These are phyloP conservation scores for Epizoanthus illoricatus DNA, from an alignment of 92 coral and sea anemone species.

Conservation along the genomic window DNA sequence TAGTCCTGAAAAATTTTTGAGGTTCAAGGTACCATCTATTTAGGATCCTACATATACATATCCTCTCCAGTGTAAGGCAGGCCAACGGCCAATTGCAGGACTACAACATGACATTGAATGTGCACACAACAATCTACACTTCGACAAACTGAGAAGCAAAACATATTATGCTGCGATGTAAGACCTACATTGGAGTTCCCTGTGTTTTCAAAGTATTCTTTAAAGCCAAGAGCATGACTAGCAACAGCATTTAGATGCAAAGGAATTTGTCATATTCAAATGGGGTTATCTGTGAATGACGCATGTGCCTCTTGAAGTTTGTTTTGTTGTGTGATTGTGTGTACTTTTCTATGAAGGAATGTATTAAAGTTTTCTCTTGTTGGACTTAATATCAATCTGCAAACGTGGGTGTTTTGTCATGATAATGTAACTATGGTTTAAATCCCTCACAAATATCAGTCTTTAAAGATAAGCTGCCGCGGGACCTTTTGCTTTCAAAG, in stretches of 20 bases:
- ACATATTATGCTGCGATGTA: too few species aligned
- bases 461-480: conserved; percentile 2
- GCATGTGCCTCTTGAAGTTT: conserved; percentile 7
- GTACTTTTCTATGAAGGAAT: conserved; percentile 16
- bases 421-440: conserved; percentile 9
- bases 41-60: too few species aligned
- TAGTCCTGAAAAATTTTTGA: too few species aligned
- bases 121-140: too few species aligned
- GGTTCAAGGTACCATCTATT: too few species aligned
- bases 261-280: conserved; percentile 29
- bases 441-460: background rate
- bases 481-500: background rate
- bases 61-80: too few species aligned
- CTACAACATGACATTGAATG: too few species aligned
- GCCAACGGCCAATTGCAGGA: too few species aligned
- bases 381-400: background rate
- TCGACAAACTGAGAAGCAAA: too few species aligned
- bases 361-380: background rate
- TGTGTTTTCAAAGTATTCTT: too few species aligned
- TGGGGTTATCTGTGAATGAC: background rate
- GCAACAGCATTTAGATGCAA: conserved; percentile 10
- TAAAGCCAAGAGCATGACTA: too few species aligned
- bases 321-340: background rate
- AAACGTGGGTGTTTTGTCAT: conserved; percentile 33
- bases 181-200: too few species aligned